These are phyloP conservation scores for Pheosia tremula DNA, from an alignment of 2,888 invertebrate species.

Conservation along the genomic window DNA sequence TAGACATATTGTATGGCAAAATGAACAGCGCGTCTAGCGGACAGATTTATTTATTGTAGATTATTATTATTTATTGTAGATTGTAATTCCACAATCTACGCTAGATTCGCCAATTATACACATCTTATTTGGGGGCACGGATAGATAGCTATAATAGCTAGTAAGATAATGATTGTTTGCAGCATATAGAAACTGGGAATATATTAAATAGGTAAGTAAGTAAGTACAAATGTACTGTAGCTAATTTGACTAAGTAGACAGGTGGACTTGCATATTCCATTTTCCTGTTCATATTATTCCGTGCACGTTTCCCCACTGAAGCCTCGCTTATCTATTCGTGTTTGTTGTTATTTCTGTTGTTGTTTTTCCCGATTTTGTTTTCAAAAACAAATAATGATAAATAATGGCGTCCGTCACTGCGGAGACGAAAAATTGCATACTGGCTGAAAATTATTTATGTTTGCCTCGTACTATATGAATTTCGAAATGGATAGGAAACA, in stretches of 20 bases:
- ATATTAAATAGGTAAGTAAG: slow-evolving; percentile 6
- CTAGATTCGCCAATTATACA: no score
- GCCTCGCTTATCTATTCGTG: slow-evolving; percentile 17
- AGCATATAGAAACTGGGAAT: no score
- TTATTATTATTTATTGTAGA: no score
- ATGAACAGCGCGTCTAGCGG: no score
- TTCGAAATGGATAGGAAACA: background rate
- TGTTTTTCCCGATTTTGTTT: slow-evolving; percentile 5
- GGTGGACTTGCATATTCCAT: slow-evolving; percentile 18
- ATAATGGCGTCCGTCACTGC: background rate
- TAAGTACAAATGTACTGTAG: slow-evolving; percentile 27
- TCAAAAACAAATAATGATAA: background rate
- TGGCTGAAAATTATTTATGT: background rate
- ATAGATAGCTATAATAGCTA: no score
- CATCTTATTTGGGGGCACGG: no score
- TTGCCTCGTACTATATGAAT: background rate
- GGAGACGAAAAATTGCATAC: background rate
- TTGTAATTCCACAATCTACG: no score
- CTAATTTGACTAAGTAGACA: slow-evolving; percentile 30
- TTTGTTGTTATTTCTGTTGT: slow-evolving; percentile 10
- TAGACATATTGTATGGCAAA: no score
- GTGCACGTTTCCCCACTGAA: slow-evolving; percentile 7
- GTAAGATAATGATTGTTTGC: background rate
- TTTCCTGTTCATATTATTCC: slow-evolving; percentile 17
- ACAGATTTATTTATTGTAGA: no score